Percentiles rank a stretch among this genome's conserved stretches.
These are phyloP conservation scores for Dicaeum eximium DNA, from an alignment of 2,113 vertebrate species.

Conservation along the genomic window DNA sequence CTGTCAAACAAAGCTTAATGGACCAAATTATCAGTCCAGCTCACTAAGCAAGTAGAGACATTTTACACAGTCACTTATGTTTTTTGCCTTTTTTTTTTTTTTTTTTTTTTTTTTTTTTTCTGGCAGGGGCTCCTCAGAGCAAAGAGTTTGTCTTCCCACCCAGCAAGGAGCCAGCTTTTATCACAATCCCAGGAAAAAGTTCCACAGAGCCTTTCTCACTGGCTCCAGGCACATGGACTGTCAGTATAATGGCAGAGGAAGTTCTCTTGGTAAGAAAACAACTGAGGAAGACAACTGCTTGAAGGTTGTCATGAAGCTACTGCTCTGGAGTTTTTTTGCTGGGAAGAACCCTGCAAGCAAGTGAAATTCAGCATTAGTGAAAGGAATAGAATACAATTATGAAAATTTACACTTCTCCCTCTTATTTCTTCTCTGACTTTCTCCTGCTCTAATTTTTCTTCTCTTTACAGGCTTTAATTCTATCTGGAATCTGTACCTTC, in stretches of 20 bases:
- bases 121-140: constrained; percentile 78
- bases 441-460: neutral
- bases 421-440: neutral
- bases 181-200: constrained; percentile 84
- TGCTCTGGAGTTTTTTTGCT: neutral
- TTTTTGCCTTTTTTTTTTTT: neutral
- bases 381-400: neutral
- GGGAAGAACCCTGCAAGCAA: neutral
- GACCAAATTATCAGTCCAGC: neutral
- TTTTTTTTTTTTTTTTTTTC: neutral
- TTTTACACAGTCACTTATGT: neutral
- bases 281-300: neutral
- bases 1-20: neutral
- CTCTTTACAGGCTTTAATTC: neutral
- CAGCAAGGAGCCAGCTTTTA: constrained; percentile 82
- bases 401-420: neutral
- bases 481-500: neutral
- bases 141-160: constrained; percentile 84
- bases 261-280: constrained; percentile 85
- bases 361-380: neutral
- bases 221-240: constrained; percentile 80
- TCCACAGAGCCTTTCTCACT: constrained; percentile 82
- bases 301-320: neutral
- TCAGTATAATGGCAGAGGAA: constrained; percentile 82
- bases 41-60: neutral